These are phyloP conservation scores for Oreotrochilus melanogaster DNA, from an alignment of 2,113 vertebrate genomes.

Conservation along the genomic window DNA sequence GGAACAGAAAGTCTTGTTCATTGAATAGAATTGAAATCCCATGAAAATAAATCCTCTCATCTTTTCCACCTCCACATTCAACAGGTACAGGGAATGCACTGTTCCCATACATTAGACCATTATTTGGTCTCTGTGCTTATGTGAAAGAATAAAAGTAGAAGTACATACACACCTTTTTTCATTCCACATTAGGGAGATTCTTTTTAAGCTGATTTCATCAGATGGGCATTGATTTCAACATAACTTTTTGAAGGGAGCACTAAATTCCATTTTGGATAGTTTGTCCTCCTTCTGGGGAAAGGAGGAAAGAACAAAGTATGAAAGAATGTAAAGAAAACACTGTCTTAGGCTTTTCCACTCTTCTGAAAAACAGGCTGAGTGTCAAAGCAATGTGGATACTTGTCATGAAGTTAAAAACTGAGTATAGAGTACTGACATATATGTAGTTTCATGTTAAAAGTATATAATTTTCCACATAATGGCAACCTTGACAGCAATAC, in stretches of 20 bases:
- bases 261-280: background rate
- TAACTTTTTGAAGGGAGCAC: background rate
- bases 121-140: background rate
- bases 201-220: background rate
- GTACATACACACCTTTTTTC: background rate
- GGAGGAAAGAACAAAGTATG: background rate
- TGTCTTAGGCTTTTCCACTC: background rate
- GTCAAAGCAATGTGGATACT: background rate
- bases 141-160: background rate
- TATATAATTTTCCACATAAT: background rate
- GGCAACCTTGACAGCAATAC: background rate
- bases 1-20: fast-evolving
- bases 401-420: background rate
- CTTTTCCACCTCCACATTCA: background rate
- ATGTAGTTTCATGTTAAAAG: background rate
- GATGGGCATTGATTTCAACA: background rate
- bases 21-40: background rate
- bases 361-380: background rate
- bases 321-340: background rate
- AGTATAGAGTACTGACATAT: background rate
- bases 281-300: background rate
- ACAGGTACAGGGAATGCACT: background rate
- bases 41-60: background rate
- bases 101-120: fast-evolving
- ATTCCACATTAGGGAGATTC: background rate